Base-by-base conservation (phyloP, 2,797 vertebrate genomes). In the Buceros bicornis region DNA sequence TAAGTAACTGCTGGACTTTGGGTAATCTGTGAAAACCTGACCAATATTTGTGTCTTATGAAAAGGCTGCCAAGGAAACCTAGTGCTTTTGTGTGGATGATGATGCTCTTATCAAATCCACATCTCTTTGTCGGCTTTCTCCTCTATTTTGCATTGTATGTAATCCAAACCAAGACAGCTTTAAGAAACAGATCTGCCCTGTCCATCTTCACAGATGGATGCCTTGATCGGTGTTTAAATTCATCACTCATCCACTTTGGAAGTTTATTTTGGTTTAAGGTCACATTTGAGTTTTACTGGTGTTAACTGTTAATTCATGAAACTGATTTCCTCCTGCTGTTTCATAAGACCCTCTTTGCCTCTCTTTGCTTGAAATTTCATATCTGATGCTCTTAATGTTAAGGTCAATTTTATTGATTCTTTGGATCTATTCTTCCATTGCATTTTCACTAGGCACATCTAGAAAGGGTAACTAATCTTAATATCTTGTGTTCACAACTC, bases 321-420 rank as follows among this genome's bases (percentile, higher is more conserved):
- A 93, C 33, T 97, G 87, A 94, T 98, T 98, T 98, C 96, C 79
- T 80, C 16, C 62, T 93, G 56, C 76, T 89, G 7, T 94, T 84
- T 90, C 81, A n/a, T 87, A 95, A 83, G 80, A 74, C 16, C 5
- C 79, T 80, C 56, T 33, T 84, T 96, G 92, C 89, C 78, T 90
- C 42, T 95, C 72, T 95, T 96, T 93, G 61, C 94, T 94, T 93
- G 89, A 87, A 97, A 90, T 97, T 97, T 94, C 78, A 54, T 97
- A 97, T 96, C 96, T 95, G 82, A 95, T 96, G 83, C 94, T 97
- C 90, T 96, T 97, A 97, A 97, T 67, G 83, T 96, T 98, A 93
- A 98, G 96, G 97, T 98, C 97, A 98, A 95, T 98, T 96, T 97
- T 98, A 97, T 97, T 98, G 97, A 98, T 97, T 96, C 81, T 76